A percentile compares a stretch with the other conserved stretches of the same genome.
Evolutionary conservation across 2,797 vertebrate species (phyloP).

Genomic region (Falco rusticolus): DNA sequence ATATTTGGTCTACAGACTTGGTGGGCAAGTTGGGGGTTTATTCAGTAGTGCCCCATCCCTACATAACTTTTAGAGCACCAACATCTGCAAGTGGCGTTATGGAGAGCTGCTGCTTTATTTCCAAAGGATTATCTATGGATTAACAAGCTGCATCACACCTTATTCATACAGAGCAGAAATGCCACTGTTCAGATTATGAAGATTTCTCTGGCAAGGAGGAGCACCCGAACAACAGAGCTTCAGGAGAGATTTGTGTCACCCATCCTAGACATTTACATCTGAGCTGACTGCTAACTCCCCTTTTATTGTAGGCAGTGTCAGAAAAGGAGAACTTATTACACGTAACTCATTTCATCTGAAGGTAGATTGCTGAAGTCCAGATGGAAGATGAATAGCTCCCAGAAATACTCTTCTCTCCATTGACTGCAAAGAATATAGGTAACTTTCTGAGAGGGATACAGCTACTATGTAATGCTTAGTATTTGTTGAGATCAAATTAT

Average conservation of each 20-base stretch:
- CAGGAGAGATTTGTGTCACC: background rate
- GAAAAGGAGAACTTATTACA: background rate
- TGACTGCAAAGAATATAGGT: background rate
- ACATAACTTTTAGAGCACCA: background rate
- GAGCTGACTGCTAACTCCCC: background rate
- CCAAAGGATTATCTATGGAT: background rate
- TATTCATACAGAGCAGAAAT: background rate
- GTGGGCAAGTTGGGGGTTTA: background rate
- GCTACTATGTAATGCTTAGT: background rate
- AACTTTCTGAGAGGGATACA: background rate
- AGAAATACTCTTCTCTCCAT: background rate
- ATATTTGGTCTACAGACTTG: background rate
- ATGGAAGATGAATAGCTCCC: background rate
- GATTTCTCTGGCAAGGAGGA: background rate
- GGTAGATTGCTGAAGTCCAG: background rate
- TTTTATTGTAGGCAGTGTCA: background rate
- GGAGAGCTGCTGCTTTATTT: background rate
- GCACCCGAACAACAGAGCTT: background rate
- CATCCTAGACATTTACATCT: background rate
- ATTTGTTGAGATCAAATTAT: background rate
- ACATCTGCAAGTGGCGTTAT: background rate
- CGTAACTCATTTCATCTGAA: background rate
- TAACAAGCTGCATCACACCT: background rate
- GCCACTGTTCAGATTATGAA: background rate
- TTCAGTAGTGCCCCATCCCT: background rate